Conservation (phyloP, 1,140 invertebrate species). For the Phenacoccus solenopsis region DNA sequence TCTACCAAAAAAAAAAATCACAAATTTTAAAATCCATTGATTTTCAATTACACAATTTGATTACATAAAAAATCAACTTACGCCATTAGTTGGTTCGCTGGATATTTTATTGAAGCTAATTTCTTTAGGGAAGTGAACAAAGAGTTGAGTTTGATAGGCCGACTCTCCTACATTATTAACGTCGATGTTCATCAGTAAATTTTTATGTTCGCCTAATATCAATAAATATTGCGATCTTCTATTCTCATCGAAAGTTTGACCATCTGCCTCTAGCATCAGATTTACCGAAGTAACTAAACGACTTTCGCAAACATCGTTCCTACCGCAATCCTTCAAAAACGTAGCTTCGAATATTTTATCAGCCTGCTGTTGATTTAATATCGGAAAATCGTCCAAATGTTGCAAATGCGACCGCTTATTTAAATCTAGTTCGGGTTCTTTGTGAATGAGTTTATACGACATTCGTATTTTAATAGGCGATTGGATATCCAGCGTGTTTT, state of each 20-base stretch:
- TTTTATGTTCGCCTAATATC: slow-evolving; percentile 58
- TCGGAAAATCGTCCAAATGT: slow-evolving; percentile 66
- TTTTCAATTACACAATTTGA: no score
- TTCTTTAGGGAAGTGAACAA: slow-evolving; percentile 55
- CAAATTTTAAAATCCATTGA: no score
- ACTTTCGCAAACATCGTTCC: slow-evolving; percentile 79
- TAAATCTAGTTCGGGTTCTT: slow-evolving; percentile 42
- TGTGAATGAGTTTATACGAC: slow-evolving; percentile 66
- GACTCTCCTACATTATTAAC: slow-evolving; percentile 71
- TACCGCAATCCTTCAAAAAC: slow-evolving; percentile 87
- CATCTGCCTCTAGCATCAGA: slow-evolving; percentile 38
- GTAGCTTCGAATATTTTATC: slow-evolving; percentile 66
- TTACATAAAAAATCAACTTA: not conserved
- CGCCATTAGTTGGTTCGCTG: not conserved
- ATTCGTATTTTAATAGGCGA: slow-evolving; percentile 72
- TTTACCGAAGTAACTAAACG: slow-evolving; percentile 56
- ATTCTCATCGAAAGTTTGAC: not conserved
- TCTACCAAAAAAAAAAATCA: slow-evolving; percentile 32
- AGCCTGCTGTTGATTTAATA: slow-evolving; percentile 76
- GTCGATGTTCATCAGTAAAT: slow-evolving; percentile 60
- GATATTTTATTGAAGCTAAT: not conserved
- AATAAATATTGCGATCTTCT: slow-evolving; percentile 33
- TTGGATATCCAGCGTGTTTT: slow-evolving; percentile 70
- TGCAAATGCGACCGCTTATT: slow-evolving; percentile 48
- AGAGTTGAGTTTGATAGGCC: slow-evolving; percentile 79